phyloP scores from a whole-genome alignment of 1,140 invertebrate species.

The Neodiprion lecontei region DNA sequence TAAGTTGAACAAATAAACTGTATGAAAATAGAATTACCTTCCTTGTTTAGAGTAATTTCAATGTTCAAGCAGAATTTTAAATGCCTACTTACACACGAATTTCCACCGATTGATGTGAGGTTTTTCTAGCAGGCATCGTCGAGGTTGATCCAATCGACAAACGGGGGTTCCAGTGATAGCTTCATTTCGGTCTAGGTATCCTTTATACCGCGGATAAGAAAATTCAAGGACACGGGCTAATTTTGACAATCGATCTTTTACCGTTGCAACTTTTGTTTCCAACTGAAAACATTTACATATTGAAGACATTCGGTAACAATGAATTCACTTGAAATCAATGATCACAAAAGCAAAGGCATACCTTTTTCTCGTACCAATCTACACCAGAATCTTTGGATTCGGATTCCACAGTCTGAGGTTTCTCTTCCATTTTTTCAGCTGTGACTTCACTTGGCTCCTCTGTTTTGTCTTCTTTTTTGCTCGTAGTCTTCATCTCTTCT shows the following conservation, averaged over 20 bases:
- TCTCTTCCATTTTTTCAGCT: constrained; percentile 3
- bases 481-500: constrained; percentile 20
- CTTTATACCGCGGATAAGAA: constrained; percentile 55
- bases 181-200: constrained; percentile 49
- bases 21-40: no score
- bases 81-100: constrained; percentile 54
- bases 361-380: constrained; percentile 42
- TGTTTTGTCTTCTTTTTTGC: constrained; percentile 13
- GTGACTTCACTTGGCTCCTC: not conserved
- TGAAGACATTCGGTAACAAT: not conserved
- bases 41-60: no score
- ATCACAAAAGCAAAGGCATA: constrained; percentile 16
- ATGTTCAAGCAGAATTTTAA: no score
- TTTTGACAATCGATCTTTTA: constrained; percentile 53
- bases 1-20: no score
- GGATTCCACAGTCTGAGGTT: constrained; percentile 5
- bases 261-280: constrained; percentile 41
- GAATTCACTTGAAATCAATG: not conserved
- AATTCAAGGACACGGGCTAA: constrained; percentile 52
- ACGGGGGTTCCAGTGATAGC: constrained; percentile 46
- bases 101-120: constrained; percentile 57
- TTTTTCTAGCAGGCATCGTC: constrained; percentile 48
- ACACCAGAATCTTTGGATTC: constrained; percentile 5
- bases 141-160: constrained; percentile 51
- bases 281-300: constrained; percentile 40